Percentiles rank a stretch among this genome's conserved stretches.
Conservation (phyloP, 2,113 vertebrate genomes). For the Hirundichthys speculiger region DNA sequence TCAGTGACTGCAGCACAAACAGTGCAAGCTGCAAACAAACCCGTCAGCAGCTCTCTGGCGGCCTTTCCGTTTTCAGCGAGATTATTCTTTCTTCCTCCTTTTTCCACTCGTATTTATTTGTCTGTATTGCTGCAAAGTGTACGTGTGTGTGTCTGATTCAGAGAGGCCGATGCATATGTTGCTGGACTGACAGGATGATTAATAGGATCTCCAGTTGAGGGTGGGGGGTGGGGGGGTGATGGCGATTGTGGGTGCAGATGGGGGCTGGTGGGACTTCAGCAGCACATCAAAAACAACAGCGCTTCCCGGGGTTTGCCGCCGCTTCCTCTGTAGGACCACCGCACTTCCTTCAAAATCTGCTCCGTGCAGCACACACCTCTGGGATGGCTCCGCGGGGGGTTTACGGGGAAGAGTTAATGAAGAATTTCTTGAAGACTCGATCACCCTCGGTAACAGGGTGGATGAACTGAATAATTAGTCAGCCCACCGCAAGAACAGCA, state of each 20-base stretch:
- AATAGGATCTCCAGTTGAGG: constrained; percentile 57
- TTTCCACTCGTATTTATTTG: constrained; percentile 79
- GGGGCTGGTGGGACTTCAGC: constrained; percentile 50
- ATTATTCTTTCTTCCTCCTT: constrained; percentile 50
- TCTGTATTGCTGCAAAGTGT: constrained; percentile 61
- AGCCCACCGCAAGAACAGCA: background rate
- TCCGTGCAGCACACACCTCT: constrained; percentile 25
- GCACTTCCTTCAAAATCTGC: constrained; percentile 7
- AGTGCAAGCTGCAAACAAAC: constrained; percentile 59
- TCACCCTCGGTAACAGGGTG: constrained; percentile 7
- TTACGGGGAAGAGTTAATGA: constrained; percentile 43
- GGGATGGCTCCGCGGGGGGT: constrained; percentile 7
- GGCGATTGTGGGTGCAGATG: constrained; percentile 35
- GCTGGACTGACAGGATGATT: constrained; percentile 75
- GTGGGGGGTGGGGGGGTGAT: constrained; percentile 17
- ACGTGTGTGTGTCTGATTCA: constrained; percentile 37
- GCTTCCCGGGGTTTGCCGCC: constrained; percentile 57
- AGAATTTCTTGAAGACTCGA: constrained; percentile 32
- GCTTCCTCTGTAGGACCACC: constrained; percentile 57
- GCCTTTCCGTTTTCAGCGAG: constrained; percentile 46
- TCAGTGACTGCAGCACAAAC: constrained; percentile 53
- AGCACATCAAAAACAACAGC: constrained; percentile 78
- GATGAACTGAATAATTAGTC: constrained; percentile 22
- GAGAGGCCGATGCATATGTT: constrained; percentile 47
- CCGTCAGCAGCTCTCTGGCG: constrained; percentile 41